Conservation (phyloP, 2,113 vertebrate species). For the Fukomys damarensis region DNA sequence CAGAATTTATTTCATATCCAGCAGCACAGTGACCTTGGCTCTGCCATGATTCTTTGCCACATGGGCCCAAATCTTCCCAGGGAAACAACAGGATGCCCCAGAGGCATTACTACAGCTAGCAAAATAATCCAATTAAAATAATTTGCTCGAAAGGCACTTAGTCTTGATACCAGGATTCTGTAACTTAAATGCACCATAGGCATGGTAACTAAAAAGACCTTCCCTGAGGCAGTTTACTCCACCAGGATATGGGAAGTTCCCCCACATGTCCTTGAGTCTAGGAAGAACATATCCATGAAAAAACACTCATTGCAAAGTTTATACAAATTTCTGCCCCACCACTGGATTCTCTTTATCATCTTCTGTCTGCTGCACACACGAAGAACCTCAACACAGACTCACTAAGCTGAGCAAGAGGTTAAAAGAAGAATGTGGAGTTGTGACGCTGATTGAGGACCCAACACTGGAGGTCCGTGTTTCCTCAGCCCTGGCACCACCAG, state of each 20-base stretch:
- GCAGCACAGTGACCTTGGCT: neutral
- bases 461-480: neutral
- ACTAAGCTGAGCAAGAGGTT: neutral
- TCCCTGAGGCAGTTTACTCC: neutral
- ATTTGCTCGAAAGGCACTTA: neutral
- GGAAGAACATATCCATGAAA: neutral
- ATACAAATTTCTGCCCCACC: neutral
- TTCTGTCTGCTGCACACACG: neutral
- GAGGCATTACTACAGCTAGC: neutral
- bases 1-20: neutral
- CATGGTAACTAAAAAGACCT: neutral
- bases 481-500: neutral
- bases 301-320: neutral
- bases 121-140: neutral
- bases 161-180: neutral
- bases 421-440: neutral
- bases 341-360: neutral
- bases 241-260: no score
- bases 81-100: neutral
- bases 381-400: neutral
- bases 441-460: neutral
- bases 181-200: neutral
- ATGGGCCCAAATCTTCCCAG: neutral
- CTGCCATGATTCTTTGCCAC: neutral
- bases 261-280: neutral